phyloP scores from a whole-genome alignment of 1,140 invertebrate genomes.

The Metopolophium dirhodum region DNA sequence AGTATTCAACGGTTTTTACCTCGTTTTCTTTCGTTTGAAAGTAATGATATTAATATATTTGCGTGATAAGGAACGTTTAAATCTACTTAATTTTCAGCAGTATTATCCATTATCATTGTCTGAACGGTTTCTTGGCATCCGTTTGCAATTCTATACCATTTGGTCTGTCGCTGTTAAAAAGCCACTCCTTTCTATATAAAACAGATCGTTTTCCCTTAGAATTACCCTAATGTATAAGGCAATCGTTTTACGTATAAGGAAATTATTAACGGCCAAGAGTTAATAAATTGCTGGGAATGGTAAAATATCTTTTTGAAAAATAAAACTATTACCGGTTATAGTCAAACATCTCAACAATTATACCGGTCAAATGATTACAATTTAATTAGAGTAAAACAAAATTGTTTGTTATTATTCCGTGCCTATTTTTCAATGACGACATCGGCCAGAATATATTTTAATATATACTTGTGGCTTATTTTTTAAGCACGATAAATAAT shows the following conservation, averaged over 20 bases:
- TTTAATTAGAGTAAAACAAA: neutral
- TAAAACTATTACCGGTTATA: neutral
- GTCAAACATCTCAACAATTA: neutral
- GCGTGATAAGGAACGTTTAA: neutral
- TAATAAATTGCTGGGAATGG: neutral
- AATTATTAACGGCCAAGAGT: neutral
- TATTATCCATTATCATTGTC: slow-evolving; percentile 18
- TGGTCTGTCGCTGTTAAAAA: neutral
- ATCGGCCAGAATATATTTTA: neutral
- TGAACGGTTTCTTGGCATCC: slow-evolving; percentile 39
- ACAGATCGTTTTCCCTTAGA: neutral
- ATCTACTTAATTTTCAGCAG: slow-evolving; percentile 35
- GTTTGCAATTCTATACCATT: slow-evolving; percentile 7
- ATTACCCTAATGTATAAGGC: neutral
- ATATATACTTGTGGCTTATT: neutral
- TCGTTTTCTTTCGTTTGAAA: slow-evolving; percentile 1
- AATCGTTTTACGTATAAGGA: neutral
- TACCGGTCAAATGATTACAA: neutral
- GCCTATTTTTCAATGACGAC: neutral
- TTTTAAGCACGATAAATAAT: neutral
- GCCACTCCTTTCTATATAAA: neutral
- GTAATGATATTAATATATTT: slow-evolving; percentile 34
- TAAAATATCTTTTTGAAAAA: neutral
- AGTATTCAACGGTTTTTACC: neutral
- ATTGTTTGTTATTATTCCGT: neutral